phyloP scores from a whole-genome alignment of 2,113 vertebrate genomes.

The Strix uralensis region DNA sequence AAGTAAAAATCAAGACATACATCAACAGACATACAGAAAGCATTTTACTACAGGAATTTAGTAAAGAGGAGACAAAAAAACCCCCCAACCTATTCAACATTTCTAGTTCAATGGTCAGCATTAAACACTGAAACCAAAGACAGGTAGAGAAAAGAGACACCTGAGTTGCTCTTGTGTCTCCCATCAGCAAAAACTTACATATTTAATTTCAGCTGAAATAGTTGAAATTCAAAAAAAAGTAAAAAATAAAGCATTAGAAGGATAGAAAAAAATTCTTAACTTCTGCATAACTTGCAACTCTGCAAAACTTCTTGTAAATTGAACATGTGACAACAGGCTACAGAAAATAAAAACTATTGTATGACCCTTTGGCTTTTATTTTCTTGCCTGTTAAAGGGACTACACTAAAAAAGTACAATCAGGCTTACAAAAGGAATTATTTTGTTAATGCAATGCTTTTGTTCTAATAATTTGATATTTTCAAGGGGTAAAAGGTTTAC shows the following conservation, averaged over 20 bases:
- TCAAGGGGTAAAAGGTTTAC: background rate
- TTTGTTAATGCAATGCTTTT: background rate
- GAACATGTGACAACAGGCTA: background rate
- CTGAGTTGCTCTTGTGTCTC: background rate
- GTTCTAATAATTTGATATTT: background rate
- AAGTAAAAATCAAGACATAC: background rate
- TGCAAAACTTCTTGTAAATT: background rate
- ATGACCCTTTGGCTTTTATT: background rate
- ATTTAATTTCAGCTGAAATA: background rate
- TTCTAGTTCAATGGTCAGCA: background rate
- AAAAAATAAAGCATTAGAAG: background rate
- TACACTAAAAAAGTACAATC: rapidly evolving
- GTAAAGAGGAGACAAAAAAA: background rate
- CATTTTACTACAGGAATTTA: background rate
- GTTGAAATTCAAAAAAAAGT: no score
- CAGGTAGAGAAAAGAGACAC: background rate
- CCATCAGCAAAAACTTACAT: background rate
- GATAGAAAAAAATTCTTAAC: background rate
- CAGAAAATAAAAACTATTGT: background rate
- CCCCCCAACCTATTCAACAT: background rate
- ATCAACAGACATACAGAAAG: background rate
- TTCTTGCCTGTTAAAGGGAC: background rate
- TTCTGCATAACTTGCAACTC: background rate
- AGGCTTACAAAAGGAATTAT: background rate
- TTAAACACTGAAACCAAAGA: background rate